Percentiles rank a stretch among this genome's conserved stretches.
Conservation (phyloP, 2,113 vertebrate species). For the Phoenicopterus ruber region DNA sequence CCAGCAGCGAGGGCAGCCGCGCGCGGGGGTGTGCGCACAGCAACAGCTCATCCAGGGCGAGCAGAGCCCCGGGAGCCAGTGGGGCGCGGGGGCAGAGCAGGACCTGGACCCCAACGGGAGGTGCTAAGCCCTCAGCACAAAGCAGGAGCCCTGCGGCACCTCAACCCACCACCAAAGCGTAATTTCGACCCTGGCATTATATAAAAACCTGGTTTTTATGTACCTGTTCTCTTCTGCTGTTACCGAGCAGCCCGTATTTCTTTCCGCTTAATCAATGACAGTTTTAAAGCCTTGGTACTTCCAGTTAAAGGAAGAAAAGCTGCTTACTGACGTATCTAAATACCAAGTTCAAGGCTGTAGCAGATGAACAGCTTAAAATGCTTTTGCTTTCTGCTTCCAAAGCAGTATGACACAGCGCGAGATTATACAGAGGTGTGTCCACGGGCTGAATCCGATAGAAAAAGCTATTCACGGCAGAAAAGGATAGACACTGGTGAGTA, state of each 20-base stretch:
- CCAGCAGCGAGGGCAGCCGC: not conserved
- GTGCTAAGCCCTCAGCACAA: not conserved
- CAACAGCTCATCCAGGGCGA: rapidly evolving
- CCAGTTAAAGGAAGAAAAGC: not conserved
- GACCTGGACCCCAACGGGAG: rapidly evolving
- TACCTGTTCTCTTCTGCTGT: not conserved
- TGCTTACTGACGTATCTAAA: not conserved
- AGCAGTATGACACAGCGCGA: not conserved
- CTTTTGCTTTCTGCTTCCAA: not conserved
- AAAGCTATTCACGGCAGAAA: not conserved
- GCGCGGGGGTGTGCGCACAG: rapidly evolving
- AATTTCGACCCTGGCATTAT: no score
- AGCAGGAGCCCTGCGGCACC: not conserved
- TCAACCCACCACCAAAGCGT: not conserved
- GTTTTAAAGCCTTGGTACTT: not conserved
- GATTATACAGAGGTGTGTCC: not conserved
- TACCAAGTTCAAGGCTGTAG: rapidly evolving
- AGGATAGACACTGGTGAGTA: not conserved
- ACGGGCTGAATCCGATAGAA: not conserved
- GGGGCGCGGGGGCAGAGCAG: not conserved
- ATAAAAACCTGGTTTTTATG: rapidly evolving
- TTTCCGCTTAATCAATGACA: not conserved
- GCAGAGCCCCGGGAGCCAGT: not conserved
- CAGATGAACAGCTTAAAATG: not conserved
- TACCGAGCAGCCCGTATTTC: not conserved